Evolutionary conservation across 1,140 invertebrate genomes (phyloP), one percentile per base, ranked within the genome.

Genomic region (Plodia interpunctella): DNA sequence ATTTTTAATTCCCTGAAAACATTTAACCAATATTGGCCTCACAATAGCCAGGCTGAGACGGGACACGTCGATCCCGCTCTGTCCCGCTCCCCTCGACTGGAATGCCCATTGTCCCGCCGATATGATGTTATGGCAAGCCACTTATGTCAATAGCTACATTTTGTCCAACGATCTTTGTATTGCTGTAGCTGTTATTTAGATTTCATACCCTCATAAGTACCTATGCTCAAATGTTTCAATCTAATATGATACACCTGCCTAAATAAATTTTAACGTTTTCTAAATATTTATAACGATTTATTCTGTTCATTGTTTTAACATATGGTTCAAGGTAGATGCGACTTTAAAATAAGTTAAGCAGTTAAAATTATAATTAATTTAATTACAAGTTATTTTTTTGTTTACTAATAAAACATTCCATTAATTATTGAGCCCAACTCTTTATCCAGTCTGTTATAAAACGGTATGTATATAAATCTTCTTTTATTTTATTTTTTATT

Each of bases 61-160:
- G 67, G 68, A 72, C 62, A 66, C 56, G 65, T 64, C 65, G 64
- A 52, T 63, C 61, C 65, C 57, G 21, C 56, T 35, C 59, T 38
- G 35, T 60, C 60, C 55, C 65, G 51, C 65, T 62, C 55, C 53
- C 53, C 53, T 59, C 68, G 63, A 59, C 64, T 70, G 76, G 77
- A 78, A 80, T 82, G 79, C 70, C 77, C 74, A 82, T 82, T 82
- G 79, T 82, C 72, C 77, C 73, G 70, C 69, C 72, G 70, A 76
- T 76, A 78, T 78, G 69, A 81, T 79, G 75, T 74, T 74, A 74
- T 76, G 73, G 68, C 66, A 70, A 72, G 70, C 70, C 70, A 79
- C 72, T 82, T 74, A 74, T 76, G 72, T 76, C 70, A 78, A 81
- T 75, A 76, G 62, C 62, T 69, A 76, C 66, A 66, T 76, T n/a